Percentiles rank a stretch among this genome's conserved stretches.
Conservation (phyloP, 2,113 vertebrate species). For the Loxodonta africana region DNA sequence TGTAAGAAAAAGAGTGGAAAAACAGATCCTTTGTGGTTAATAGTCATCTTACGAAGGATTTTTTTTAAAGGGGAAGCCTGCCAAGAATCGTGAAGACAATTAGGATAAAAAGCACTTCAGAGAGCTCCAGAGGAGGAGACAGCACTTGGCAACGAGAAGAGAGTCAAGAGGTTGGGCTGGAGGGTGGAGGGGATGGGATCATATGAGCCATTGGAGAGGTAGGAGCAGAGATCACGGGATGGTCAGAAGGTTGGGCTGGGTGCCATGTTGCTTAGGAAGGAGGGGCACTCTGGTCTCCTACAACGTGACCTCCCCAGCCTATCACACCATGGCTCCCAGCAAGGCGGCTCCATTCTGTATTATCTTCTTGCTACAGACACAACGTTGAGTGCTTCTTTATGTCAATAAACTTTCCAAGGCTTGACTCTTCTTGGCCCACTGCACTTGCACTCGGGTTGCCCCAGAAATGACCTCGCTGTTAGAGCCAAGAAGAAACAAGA, state of each 20-base stretch:
- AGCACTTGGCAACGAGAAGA: not conserved
- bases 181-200: rapidly evolving
- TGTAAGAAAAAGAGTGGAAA: not conserved
- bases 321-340: not conserved
- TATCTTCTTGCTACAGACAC: not conserved
- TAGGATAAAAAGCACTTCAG: not conserved
- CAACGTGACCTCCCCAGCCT: rapidly evolving
- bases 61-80: conserved; percentile 16
- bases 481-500: not conserved
- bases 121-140: not conserved
- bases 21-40: conserved; percentile 52
- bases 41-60: conserved; percentile 36
- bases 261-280: rapidly evolving
- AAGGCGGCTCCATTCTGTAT: not conserved
- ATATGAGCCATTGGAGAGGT: not conserved
- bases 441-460: not conserved
- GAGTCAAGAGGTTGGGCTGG: not conserved
- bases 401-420: not conserved
- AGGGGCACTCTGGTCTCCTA: not conserved
- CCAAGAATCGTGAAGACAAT: conserved; percentile 22
- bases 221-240: too few species aligned
- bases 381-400: not conserved
- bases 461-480: not conserved
- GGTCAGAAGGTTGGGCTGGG: not conserved
- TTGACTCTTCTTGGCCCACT: not conserved